Conservation (phyloP, 2,797 vertebrate genomes). For the Sparus aurata region DNA sequence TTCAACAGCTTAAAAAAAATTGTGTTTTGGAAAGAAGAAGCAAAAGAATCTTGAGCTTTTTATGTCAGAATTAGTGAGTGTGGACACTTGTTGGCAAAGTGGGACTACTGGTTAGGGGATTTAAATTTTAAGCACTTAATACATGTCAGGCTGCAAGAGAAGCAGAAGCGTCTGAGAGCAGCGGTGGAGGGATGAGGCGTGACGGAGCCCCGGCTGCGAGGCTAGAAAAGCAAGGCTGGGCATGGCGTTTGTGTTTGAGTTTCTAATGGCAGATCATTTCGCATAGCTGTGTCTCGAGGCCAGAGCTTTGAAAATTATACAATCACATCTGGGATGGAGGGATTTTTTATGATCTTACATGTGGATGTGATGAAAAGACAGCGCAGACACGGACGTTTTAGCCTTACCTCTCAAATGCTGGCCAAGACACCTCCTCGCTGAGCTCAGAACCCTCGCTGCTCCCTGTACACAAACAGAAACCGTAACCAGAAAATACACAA, state of each 20-base stretch:
- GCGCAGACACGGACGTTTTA: conserved; percentile 20
- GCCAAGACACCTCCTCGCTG: conserved; percentile 98
- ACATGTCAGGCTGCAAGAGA: conserved; percentile 51
- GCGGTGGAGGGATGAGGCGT: conserved; percentile 52
- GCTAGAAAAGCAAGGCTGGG: conserved; percentile 41
- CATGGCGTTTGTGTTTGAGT: conserved; percentile 1
- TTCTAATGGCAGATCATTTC: conserved; percentile 48
- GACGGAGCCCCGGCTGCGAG: conserved; percentile 47
- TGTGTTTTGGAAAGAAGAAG: conserved; percentile 33
- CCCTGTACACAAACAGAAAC: conserved; percentile 81
- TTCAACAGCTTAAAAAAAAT: conserved; percentile 39
- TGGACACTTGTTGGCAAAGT: conserved; percentile 29
- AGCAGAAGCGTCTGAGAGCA: conserved; percentile 59
- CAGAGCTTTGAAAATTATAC: conserved; percentile 49
- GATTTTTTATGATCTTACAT: conserved; percentile 39
- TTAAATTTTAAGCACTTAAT: conserved; percentile 45
- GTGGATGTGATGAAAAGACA: conserved; percentile 39
- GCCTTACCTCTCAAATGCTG: conserved; percentile 97
- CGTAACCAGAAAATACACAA: not conserved
- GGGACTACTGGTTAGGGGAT: conserved; percentile 28
- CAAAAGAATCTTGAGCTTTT: conserved; percentile 20
- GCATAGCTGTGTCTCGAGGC: conserved; percentile 43
- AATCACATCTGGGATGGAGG: conserved; percentile 29
- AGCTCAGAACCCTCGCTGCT: conserved; percentile 99
- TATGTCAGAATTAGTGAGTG: conserved; percentile 26